A percentile compares a stretch with the other conserved stretches of the same genome.
Evolutionary conservation across 2,797 vertebrate species (phyloP).

Genomic region (Poeciliopsis infans): DNA sequence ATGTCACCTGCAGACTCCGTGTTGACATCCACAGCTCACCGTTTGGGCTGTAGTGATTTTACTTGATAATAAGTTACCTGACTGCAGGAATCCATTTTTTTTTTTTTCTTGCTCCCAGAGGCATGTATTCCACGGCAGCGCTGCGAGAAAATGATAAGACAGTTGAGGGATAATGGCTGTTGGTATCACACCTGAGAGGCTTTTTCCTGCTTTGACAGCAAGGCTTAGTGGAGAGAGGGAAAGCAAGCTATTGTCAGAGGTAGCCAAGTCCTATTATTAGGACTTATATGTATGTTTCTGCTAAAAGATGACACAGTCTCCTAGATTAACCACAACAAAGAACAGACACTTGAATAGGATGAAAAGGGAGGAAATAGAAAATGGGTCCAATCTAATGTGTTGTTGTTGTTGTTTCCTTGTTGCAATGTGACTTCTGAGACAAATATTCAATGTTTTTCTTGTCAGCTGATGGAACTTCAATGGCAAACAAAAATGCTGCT

Average conservation of each 20-base stretch:
- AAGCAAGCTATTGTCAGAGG: conserved; percentile 29
- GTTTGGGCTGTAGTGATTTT: conserved; percentile 51
- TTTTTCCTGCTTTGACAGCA: conserved; percentile 50
- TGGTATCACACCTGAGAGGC: conserved; percentile 40
- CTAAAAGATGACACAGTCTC: conserved; percentile 9
- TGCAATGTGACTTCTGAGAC: neutral
- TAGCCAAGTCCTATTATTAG: conserved; percentile 24
- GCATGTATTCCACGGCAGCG: conserved; percentile 50
- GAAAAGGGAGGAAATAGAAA: neutral
- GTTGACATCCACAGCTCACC: conserved; percentile 36
- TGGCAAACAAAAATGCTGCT: neutral
- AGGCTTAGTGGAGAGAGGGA: conserved; percentile 39
- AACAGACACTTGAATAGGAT: conserved; percentile 2
- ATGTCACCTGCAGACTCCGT: conserved; percentile 29
- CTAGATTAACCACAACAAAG: neutral
- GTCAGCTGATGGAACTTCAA: neutral
- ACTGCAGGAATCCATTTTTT: conserved; percentile 43
- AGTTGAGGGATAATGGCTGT: conserved; percentile 40
- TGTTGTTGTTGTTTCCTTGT: conserved; percentile 1
- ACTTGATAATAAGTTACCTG: conserved; percentile 56
- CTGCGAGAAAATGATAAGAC: conserved; percentile 58
- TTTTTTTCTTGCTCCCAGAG: conserved; percentile 24
- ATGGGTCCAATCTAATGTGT: neutral
- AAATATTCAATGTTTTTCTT: neutral
- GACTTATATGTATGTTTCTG: conserved; percentile 20